phyloP scores from a whole-genome alignment of 2,113 vertebrate genomes.

The Nannospalax galili region DNA sequence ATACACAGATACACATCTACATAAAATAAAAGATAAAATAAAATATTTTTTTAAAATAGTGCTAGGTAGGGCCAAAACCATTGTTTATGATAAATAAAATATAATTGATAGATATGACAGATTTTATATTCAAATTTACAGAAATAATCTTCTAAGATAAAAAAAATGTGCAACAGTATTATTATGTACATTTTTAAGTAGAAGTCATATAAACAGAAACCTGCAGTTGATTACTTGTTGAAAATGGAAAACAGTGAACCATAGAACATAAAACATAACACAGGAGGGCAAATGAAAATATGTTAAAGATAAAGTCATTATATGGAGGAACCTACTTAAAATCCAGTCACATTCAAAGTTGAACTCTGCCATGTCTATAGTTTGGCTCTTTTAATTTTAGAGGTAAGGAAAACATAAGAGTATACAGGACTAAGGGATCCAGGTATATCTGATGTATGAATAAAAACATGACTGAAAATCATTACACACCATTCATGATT shows the following conservation, averaged over 20 bases:
- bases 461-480: constrained; percentile 30
- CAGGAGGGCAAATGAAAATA: background rate
- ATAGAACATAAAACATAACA: background rate
- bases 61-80: background rate
- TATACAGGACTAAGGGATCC: constrained; percentile 2
- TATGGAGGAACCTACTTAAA: constrained; percentile 15
- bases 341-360: background rate
- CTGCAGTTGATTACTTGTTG: background rate
- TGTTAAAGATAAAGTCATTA: constrained; percentile 2
- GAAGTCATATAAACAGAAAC: background rate
- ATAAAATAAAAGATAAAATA: background rate
- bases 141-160: constrained; percentile 12
- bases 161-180: background rate
- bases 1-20: too few species aligned
- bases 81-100: background rate
- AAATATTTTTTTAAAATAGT: background rate
- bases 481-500: too few species aligned
- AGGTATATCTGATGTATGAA: background rate
- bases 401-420: constrained; percentile 33
- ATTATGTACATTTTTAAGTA: constrained; percentile 5
- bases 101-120: background rate
- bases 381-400: constrained; percentile 47
- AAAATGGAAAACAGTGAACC: constrained; percentile 3
- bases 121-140: background rate
- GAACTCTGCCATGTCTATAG: background rate